These are phyloP conservation scores for Conops quadrifasciatus DNA, from an alignment of 2,888 invertebrate genomes.

Conservation along the genomic window DNA sequence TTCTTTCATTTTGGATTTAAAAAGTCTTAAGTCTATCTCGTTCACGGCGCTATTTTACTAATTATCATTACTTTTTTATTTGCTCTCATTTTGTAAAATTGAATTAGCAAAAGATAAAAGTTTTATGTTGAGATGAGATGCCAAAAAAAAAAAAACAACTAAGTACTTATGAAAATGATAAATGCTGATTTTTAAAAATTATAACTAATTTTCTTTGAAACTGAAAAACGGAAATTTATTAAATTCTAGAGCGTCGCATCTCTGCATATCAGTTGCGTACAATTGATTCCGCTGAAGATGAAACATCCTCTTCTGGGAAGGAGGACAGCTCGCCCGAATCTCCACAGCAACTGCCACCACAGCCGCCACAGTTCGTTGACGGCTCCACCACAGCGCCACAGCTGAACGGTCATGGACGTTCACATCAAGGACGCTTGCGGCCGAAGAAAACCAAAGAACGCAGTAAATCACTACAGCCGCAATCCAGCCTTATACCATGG, in stretches of 20 bases:
- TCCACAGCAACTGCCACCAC: constrained; percentile 46
- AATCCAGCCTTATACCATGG: constrained; percentile 61
- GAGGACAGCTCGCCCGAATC: constrained; percentile 63
- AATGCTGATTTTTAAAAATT: background rate
- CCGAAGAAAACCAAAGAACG: constrained; percentile 59
- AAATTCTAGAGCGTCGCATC: constrained; percentile 61
- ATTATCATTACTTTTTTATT: too few species aligned
- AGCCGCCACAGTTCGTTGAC: constrained; percentile 49
- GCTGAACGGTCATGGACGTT: constrained; percentile 55
- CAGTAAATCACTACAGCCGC: constrained; percentile 64
- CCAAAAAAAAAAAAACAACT: too few species aligned
- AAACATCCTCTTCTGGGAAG: constrained; percentile 62
- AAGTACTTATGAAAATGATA: too few species aligned
- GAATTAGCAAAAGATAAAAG: too few species aligned
- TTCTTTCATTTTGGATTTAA: too few species aligned
- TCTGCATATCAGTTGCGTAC: constrained; percentile 62
- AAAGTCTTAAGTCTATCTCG: too few species aligned
- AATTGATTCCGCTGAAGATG: constrained; percentile 63
- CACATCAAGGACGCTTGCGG: constrained; percentile 59
- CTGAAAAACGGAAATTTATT: too few species aligned
- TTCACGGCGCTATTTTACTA: too few species aligned
- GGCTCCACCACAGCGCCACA: constrained; percentile 46
- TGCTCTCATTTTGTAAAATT: too few species aligned
- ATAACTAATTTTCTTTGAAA: background rate
- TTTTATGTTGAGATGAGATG: too few species aligned